A percentile compares a stretch with the other conserved stretches of the same genome.
Evolutionary conservation across 2,113 vertebrate genomes (phyloP).

Genomic region (Psephotus haematonotus): DNA sequence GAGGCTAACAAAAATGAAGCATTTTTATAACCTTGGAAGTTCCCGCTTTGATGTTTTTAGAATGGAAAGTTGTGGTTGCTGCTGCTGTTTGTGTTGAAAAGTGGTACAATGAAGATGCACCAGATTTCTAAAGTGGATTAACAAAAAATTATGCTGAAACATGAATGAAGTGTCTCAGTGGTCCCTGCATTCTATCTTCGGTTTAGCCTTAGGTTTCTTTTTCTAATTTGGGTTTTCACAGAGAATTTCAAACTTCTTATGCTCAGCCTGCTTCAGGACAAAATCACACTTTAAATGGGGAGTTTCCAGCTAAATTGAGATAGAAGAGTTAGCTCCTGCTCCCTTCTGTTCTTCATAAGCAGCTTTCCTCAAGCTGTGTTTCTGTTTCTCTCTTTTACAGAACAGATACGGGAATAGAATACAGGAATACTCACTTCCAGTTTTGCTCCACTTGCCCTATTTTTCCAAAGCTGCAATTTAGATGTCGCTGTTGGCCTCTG

Average conservation of each 20-base stretch:
- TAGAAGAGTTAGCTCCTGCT: background rate
- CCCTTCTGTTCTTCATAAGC: background rate
- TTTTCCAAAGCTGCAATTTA: background rate
- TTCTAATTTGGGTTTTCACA: background rate
- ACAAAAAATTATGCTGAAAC: constrained; percentile 8
- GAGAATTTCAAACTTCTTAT: background rate
- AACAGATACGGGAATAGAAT: background rate
- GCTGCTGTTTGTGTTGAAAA: constrained; percentile 25
- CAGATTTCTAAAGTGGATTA: background rate
- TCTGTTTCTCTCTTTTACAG: background rate
- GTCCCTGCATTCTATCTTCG: background rate
- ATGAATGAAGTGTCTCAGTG: background rate
- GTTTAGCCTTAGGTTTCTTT: background rate
- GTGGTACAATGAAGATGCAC: background rate
- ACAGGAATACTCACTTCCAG: background rate
- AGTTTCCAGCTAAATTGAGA: background rate
- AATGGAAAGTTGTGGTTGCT: constrained; percentile 3
- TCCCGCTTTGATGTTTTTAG: background rate
- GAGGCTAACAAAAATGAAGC: background rate
- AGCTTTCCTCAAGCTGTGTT: background rate
- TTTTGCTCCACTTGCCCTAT: background rate
- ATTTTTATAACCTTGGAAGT: constrained; percentile 19
- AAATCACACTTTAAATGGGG: background rate
- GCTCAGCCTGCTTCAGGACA: background rate
- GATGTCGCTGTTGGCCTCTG: background rate